Base-by-base conservation (phyloP, 1,140 invertebrate genomes). In the Penaeus japonicus region DNA sequence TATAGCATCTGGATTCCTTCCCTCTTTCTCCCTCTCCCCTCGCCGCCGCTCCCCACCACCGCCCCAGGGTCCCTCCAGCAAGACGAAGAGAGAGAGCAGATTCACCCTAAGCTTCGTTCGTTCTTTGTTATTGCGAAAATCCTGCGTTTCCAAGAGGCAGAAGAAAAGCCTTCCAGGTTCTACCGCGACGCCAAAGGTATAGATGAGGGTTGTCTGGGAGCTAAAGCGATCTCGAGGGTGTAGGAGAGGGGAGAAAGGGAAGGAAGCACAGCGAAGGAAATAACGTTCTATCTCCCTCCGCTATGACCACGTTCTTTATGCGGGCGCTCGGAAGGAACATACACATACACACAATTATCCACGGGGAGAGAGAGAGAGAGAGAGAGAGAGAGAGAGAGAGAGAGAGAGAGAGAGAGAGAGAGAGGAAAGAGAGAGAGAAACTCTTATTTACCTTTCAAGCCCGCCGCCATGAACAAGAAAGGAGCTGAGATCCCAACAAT, bases 1-100 rank as follows among this genome's bases (percentile, higher is more conserved):
- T 86, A 79, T 79, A 80, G 77, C 84, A 86, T 78, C 84, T 86
- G 75, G 75, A 79, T 86, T 79, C 77, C 54, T 79, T 39, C 65
- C 20, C 65, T 73, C 65, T 73, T n/a, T 73, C 65, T 17, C 54
- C 22, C 54, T 79, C 54, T 62, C 32, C 30, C 84, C 4, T 24
- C 24, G 30, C 75, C n/a, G 55, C 35, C n/a, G 22, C 55, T 39
- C 47, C 35, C 59, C 24, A 32, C 30, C 32, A 35, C 57, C 65
- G 24, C 65, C 32, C 65, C 65, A n/a, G 24, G 24, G n/a, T 24
- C n/a, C 32, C 65, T 32, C 65, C 65, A 73, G 65, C 22, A 73
- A 24, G 24, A 17, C 65, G 30, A 53, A 59, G 57, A 78, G 32
- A 54, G 77, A 86, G 84, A 77, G 77, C 75, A 80, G 65, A 62